Percentiles rank a stretch among this genome's conserved stretches.
Conservation (phyloP, 2,797 vertebrate species). For the Hippoglossus hippoglossus region DNA sequence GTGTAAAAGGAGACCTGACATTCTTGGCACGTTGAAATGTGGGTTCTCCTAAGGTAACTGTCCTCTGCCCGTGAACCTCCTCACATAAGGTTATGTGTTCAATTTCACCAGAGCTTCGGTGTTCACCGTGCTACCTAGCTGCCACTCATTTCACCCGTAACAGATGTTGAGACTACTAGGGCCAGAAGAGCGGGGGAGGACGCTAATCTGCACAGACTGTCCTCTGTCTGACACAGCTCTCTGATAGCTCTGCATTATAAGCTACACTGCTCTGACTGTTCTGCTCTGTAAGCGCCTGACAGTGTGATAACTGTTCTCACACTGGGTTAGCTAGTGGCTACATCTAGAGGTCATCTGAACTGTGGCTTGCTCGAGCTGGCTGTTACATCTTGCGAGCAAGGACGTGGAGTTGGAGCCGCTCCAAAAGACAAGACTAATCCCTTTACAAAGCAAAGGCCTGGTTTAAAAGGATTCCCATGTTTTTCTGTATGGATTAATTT, state of each 20-base stretch:
- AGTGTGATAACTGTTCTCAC: slow-evolving; percentile 48
- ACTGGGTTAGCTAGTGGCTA: slow-evolving; percentile 37
- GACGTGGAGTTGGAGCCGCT: slow-evolving; percentile 33
- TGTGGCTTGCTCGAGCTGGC: slow-evolving; percentile 11
- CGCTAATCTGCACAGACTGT: slow-evolving; percentile 58
- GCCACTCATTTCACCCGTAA: slow-evolving; percentile 44
- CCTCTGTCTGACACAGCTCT: slow-evolving; percentile 52
- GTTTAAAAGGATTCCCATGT: slow-evolving; percentile 41
- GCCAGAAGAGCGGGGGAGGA: slow-evolving; percentile 21
- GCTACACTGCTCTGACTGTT: slow-evolving; percentile 47
- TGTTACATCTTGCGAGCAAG: slow-evolving; percentile 12
- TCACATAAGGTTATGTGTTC: slow-evolving; percentile 19
- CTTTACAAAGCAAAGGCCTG: slow-evolving; percentile 34
- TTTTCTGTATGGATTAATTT: slow-evolving; percentile 17
- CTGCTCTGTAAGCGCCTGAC: slow-evolving; percentile 32
- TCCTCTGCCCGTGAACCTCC: slow-evolving; percentile 21
- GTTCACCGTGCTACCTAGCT: slow-evolving; percentile 22
- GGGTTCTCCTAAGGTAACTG: slow-evolving; percentile 39
- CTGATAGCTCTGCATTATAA: slow-evolving; percentile 38
- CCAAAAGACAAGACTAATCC: slow-evolving; percentile 48
- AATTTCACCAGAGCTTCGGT: slow-evolving; percentile 21
- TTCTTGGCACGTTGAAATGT: slow-evolving; percentile 22
- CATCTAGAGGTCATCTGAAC: slow-evolving; percentile 57
- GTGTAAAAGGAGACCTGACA: slow-evolving; percentile 31
- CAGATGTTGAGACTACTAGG: slow-evolving; percentile 58